Conservation (phyloP, 2,888 invertebrate species). For the Lamellibrachia satsuma region DNA sequence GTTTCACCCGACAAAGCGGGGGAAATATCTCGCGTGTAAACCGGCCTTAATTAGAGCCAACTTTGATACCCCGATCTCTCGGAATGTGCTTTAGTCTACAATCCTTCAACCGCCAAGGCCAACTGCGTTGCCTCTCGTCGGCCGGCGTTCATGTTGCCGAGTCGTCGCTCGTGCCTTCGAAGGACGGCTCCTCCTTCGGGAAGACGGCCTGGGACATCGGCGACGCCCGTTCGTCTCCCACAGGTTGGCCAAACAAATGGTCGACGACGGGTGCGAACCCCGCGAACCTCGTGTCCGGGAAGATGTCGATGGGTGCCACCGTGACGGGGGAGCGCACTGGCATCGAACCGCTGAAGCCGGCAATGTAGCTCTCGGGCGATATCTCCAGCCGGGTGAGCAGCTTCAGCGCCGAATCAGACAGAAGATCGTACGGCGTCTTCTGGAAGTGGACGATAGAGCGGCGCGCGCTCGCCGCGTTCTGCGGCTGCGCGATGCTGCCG, state of each 20-base stretch:
- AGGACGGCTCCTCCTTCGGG: neutral
- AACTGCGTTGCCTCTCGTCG: too few species aligned
- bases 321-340: neutral
- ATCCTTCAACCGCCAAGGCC: too few species aligned
- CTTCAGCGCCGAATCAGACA: conserved; percentile 20
- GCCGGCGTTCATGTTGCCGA: neutral
- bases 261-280: neutral
- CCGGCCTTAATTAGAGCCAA: too few species aligned
- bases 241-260: neutral
- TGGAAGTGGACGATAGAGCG: conserved; percentile 33
- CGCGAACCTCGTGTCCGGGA: neutral
- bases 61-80: too few species aligned
- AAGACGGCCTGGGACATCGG: neutral
- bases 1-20: too few species aligned
- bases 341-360: conserved; percentile 26
- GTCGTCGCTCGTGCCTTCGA: neutral
- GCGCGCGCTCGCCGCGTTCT: conserved; percentile 31
- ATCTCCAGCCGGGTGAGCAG: conserved; percentile 33
- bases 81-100: too few species aligned
- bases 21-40: too few species aligned
- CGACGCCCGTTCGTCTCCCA: neutral
- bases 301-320: neutral
- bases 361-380: conserved; percentile 29
- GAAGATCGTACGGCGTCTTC: conserved; percentile 35
- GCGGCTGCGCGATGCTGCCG: conserved; percentile 30